Base-by-base conservation (phyloP, 2,888 invertebrate species). In the Melanchra persicariae region DNA sequence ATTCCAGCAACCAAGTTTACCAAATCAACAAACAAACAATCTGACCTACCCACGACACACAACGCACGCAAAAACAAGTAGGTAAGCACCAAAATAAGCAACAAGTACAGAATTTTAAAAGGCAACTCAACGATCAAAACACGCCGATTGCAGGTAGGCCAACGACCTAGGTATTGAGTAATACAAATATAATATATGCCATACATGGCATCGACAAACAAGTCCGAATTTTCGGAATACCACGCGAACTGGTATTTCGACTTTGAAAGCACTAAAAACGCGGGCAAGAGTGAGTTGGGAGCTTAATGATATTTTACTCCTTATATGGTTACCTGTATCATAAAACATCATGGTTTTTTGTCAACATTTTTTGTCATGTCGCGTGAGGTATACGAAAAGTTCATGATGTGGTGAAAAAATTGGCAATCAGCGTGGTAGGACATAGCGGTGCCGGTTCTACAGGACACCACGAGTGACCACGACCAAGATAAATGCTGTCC, bases 201-300 rank as follows among this genome's bases (percentile, higher is more conserved):
- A 73, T 49, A 60, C 85, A 77, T 81, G 87, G 79, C 70, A 62
- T 76, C 49, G 65, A 47, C 37, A 72, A 75, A 85, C 84, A 75
- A 85, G 87, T 72, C 74, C 87, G 79, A 87, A 88, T 89, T 82
- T 86, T 88, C 87, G 26, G 76, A 78, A 88, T 89, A 76, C 89
- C 85, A 54, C 49, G 40, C 82, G 51, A 83, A 84, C 83, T 80
- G 79, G 83, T 84, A 82, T 80, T 77, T 75, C 71, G 72, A 55
- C 70, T 80, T 82, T 69, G 70, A 43, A 52, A 62, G 61, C 62
- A 61, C 52, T 59, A 77, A 82, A 81, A 83, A 70, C 59, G 34
- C 58, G 68, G 79, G 19, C 64, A 71, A 76, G 81, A 47, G 62
- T 60, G 77, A 71, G 78, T 55, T 34, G 79, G 65, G 17, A 37